phyloP scores from a whole-genome alignment of 2,797 vertebrate species.

The Falco peregrinus region DNA sequence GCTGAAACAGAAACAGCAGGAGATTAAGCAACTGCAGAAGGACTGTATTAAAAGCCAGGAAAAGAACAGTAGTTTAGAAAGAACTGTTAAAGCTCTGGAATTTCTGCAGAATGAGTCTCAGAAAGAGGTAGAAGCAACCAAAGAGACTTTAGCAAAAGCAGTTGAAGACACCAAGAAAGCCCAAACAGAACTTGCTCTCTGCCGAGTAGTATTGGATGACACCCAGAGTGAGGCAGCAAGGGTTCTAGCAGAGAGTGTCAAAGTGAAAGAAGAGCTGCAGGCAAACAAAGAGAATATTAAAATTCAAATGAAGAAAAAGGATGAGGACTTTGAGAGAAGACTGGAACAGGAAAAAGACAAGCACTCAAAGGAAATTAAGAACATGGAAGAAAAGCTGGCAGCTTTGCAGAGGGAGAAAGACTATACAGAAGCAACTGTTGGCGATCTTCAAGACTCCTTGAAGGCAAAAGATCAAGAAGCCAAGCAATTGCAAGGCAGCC shows the following conservation, averaged over 20 bases:
- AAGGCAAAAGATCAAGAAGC: conserved; percentile 80
- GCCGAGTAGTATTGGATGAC: conserved; percentile 81
- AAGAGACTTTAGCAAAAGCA: conserved; percentile 72
- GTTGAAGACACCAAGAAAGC: conserved; percentile 76
- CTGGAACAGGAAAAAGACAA: conserved; percentile 87
- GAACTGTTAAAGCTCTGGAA: conserved; percentile 85
- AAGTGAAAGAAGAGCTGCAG: conserved; percentile 74
- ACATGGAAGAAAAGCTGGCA: conserved; percentile 86
- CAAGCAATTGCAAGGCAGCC: conserved; percentile 82
- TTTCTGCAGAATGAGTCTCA: conserved; percentile 81
- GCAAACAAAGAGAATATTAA: conserved; percentile 71
- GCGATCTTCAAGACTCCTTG: conserved; percentile 77
- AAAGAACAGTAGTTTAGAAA: conserved; percentile 87
- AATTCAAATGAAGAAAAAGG: conserved; percentile 76
- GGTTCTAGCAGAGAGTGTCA: conserved; percentile 79
- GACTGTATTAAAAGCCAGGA: conserved; percentile 94
- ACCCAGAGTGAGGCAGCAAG: conserved; percentile 83
- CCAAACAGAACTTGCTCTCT: conserved; percentile 80
- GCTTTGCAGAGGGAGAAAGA: conserved; percentile 81
- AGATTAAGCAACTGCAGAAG: conserved; percentile 92
- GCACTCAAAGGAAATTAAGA: conserved; percentile 85
- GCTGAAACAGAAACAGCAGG: conserved; percentile 93
- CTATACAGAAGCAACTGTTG: conserved; percentile 77
- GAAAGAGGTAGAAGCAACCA: conserved; percentile 79
- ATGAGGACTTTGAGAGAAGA: conserved; percentile 87